A percentile compares a stretch with the other conserved stretches of the same genome.
These are phyloP conservation scores for Montipora efflorescens DNA, from an alignment of 64 coral and sea anemone species.

Conservation along the genomic window DNA sequence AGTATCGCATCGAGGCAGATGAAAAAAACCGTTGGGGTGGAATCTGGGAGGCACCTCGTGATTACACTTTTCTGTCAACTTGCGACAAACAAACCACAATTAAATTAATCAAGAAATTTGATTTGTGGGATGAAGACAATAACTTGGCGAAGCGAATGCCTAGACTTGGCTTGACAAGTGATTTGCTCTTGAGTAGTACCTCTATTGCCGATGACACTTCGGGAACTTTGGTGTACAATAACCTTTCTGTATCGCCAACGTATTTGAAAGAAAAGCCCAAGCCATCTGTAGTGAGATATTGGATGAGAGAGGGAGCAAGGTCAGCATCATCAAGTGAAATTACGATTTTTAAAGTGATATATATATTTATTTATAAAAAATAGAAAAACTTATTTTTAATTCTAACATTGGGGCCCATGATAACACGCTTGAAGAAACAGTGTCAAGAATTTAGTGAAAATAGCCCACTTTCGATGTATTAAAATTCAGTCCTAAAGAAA, in stretches of 20 bases:
- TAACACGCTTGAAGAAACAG: too few species aligned
- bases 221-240: constrained; percentile 67
- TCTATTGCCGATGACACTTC: constrained; percentile 47
- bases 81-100: constrained; percentile 70
- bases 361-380: too few species aligned
- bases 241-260: not conserved
- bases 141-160: constrained; percentile 85
- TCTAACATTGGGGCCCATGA: too few species aligned
- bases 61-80: constrained; percentile 70
- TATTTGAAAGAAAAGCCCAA: constrained; percentile 56
- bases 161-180: constrained; percentile 46
- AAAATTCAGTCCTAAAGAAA: too few species aligned
- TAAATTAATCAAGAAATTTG: constrained; percentile 69
- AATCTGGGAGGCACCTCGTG: constrained; percentile 69
- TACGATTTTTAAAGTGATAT: too few species aligned
- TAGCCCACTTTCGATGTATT: too few species aligned
- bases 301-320: constrained; percentile 91
- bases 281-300: constrained; percentile 65
- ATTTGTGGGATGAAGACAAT: constrained; percentile 40
- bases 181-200: constrained; percentile 61
- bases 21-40: constrained; percentile 73
- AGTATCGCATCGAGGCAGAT: constrained; percentile 88
- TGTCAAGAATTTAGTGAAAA: too few species aligned
- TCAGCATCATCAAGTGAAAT: not conserved
- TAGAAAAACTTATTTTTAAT: too few species aligned